Evolutionary conservation across 2,113 vertebrate species (phyloP).

Genomic region (Anarrhichthys ocellatus): DNA sequence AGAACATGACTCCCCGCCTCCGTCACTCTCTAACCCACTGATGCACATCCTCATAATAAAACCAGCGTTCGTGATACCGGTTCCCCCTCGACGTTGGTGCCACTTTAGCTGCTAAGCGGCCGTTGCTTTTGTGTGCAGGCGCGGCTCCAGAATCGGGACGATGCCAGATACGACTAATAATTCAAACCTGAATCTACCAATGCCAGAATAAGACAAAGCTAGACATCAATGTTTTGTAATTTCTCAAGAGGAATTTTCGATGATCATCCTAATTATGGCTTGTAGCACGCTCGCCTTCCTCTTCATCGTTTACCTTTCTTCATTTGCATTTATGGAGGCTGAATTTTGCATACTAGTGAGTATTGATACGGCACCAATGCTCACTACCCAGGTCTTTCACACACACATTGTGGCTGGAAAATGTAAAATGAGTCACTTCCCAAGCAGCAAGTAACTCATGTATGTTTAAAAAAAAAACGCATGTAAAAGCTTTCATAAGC

Average conservation of each 20-base stretch:
- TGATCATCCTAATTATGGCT: background rate
- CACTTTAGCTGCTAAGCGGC: background rate
- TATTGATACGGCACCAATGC: background rate
- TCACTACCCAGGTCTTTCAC: background rate
- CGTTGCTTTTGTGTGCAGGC: background rate
- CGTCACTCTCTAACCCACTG: background rate
- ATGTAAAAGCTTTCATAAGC: background rate
- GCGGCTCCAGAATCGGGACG: background rate
- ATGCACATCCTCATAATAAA: conserved; percentile 6
- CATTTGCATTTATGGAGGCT: background rate
- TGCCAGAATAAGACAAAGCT: background rate
- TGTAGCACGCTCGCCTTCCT: background rate
- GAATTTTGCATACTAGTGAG: background rate
- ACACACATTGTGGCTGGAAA: background rate
- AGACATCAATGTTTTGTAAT: background rate
- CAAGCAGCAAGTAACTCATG: background rate
- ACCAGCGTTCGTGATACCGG: background rate
- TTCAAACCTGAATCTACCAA: background rate
- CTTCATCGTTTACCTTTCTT: background rate
- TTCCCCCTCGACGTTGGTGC: background rate
- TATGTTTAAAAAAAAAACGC: background rate
- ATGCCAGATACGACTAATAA: conserved; percentile 4
- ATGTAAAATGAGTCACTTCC: background rate
- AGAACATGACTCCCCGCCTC: background rate
- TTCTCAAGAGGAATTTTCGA: conserved; percentile 7